These are phyloP conservation scores for Balearica regulorum DNA, from an alignment of 2,797 vertebrate genomes.

Conservation along the genomic window DNA sequence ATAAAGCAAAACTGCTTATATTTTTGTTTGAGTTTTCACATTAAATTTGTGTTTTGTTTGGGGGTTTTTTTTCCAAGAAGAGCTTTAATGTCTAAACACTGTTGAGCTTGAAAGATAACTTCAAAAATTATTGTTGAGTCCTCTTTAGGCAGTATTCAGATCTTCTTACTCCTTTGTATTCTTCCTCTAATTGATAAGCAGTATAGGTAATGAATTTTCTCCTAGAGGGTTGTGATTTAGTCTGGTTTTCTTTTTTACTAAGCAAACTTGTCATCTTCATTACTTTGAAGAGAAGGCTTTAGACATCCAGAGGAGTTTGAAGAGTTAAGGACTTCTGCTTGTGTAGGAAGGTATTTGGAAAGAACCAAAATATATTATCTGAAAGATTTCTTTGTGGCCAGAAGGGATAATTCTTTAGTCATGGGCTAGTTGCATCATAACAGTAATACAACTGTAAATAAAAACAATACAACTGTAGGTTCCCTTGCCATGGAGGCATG, in stretches of 20 bases:
- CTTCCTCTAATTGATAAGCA: neutral
- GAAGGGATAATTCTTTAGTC: neutral
- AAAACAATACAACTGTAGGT: neutral
- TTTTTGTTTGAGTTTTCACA: neutral
- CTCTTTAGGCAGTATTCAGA: neutral
- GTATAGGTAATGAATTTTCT: neutral
- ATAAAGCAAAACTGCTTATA: neutral
- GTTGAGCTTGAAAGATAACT: neutral
- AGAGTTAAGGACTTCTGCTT: neutral
- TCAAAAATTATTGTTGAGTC: neutral
- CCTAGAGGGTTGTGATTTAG: neutral
- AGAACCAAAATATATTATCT: neutral
- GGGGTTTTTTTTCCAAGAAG: neutral
- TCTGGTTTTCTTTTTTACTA: neutral
- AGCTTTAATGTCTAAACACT: neutral
- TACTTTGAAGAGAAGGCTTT: neutral
- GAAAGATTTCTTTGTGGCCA: neutral
- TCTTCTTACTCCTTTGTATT: neutral
- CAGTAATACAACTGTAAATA: neutral
- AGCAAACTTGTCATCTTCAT: neutral
- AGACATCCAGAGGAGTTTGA: neutral
- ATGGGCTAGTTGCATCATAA: neutral
- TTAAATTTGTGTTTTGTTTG: neutral
- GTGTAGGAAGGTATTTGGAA: neutral
- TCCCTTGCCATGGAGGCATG: rapidly evolving